Evolutionary conservation across 2,113 vertebrate species (phyloP).

Genomic region (Tetraodon nigroviridis): DNA sequence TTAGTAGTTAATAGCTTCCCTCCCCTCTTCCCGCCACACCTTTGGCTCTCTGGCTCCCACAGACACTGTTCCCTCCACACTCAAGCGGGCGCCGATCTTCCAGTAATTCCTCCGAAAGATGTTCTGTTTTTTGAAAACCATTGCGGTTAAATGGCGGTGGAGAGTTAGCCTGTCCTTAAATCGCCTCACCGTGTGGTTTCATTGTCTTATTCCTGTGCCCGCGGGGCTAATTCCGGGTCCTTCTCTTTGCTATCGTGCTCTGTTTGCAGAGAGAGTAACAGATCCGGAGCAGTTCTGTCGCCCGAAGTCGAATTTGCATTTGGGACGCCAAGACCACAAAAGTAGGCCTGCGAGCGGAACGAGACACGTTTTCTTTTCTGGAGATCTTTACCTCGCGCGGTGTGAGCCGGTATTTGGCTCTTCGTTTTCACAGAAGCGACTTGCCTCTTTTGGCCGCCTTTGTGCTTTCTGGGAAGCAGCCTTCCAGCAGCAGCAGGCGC

Average conservation of each 20-base stretch:
- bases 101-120: conserved; percentile 56
- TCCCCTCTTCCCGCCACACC: conserved; percentile 54
- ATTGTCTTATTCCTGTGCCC: too few species aligned
- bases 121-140: conserved; percentile 76
- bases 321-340: not conserved
- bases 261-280: conserved; percentile 15
- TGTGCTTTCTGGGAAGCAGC: conserved; percentile 29
- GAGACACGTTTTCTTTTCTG: conserved; percentile 7
- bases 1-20: conserved; percentile 74
- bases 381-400: conserved; percentile 16
- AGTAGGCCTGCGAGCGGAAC: conserved; percentile 1
- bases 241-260: conserved; percentile 12
- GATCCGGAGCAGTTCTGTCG: not conserved
- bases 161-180: not conserved
- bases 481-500: conserved; percentile 63
- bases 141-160: conserved; percentile 68
- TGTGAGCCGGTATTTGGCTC: conserved; percentile 35
- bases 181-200: too few species aligned
- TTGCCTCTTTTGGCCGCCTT: conserved; percentile 36
- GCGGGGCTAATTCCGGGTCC: conserved; percentile 12
- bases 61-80: conserved; percentile 34
- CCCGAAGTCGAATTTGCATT: not conserved
- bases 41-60: conserved; percentile 35
- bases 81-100: conserved; percentile 58
- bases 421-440: conserved; percentile 26